Evolutionary conservation across 2,888 invertebrate species (phyloP), one percentile per base, ranked within the genome.

Genomic region (Meteorus colon): DNA sequence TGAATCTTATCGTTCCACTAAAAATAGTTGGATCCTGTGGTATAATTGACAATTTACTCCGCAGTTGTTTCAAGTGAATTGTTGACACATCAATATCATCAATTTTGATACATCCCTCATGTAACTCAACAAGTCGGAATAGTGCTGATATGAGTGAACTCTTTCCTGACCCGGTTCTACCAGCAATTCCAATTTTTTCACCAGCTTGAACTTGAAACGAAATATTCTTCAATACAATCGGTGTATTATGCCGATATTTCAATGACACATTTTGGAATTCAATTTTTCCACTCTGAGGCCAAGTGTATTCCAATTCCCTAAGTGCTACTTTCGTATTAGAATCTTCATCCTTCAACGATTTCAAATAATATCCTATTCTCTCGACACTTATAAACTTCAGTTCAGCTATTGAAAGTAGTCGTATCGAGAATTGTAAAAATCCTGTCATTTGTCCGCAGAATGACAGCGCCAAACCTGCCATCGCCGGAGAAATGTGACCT

Each of bases 21-120:
- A 93, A 93, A 14, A 94, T 87, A 3, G 92, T 90, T 0, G 93
- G 93, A 84, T 93, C 93, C 83, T 93, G 93, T 8, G 94, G 93
- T 78, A 94, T 92, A 62, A 91, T 89, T 14, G 91, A 90, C 51
- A 92, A 82, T 65, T 88, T 87, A 41, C 89, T 90, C 68, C 93
- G 88, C 19, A 94, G 87, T 75, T 90, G 88, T 60, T 91, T 87
- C 19, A 87, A 79, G 24, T 82, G 79, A 12, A 88, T 75, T 55
- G 81, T 82, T 3, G 85, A 81, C 34, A 92, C 90, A 82, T 93
- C 91, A 4, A 91, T 81, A 41, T 88, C 90, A 79, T 93, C 93
- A 63, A 93, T 90, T 37, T 82, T 85, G 65, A 93, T 92, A 27
- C 80, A 85, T 5, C 93, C 93, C 1, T 86, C 85, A 1, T 87